Percentiles rank a stretch among this genome's conserved stretches.
Conservation (phyloP, 2,797 vertebrate species). For the Phoebastria nigripes region DNA sequence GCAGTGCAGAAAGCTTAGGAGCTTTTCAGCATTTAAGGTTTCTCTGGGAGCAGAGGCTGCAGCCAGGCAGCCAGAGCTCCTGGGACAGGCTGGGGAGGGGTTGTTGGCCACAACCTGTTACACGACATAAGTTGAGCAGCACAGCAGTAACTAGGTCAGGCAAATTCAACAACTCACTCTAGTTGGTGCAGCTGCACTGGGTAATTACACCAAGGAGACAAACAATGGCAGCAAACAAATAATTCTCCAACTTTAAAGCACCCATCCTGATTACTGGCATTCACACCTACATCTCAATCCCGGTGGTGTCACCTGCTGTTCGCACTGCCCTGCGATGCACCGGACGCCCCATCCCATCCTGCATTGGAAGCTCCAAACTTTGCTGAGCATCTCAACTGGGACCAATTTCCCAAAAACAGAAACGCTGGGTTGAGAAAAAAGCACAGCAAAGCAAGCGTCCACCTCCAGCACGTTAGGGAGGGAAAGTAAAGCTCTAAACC, state of each 20-base stretch:
- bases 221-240: background rate
- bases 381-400: background rate
- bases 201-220: background rate
- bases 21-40: background rate
- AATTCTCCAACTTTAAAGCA: background rate
- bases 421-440: background rate
- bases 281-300: background rate
- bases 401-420: background rate
- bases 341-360: background rate
- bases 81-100: background rate
- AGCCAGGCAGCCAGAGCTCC: background rate
- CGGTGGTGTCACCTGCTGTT: background rate
- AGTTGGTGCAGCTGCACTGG: background rate
- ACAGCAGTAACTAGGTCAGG: constrained; percentile 50
- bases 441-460: background rate
- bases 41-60: background rate
- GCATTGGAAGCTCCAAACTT: background rate
- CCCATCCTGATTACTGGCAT: background rate
- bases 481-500: background rate
- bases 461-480: background rate
- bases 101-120: background rate
- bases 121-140: background rate
- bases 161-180: background rate
- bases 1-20: background rate
- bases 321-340: accelerated